Evolutionary conservation across 2,797 vertebrate species (phyloP).

Genomic region (Yasuhikotakia modesta): DNA sequence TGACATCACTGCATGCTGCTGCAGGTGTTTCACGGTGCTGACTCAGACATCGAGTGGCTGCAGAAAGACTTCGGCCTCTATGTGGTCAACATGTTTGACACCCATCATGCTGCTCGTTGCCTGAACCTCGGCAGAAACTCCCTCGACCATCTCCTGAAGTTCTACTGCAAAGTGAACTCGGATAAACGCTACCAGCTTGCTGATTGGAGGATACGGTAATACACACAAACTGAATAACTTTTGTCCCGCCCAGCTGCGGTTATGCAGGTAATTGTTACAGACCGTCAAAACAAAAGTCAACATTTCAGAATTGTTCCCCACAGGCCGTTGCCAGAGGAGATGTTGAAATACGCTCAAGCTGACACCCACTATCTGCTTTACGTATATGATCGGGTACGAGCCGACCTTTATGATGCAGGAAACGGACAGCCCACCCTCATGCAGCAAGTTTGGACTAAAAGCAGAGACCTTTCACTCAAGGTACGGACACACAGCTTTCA

Average conservation of each 20-base stretch:
- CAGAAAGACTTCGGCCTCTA: conserved; percentile 95
- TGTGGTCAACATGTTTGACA: conserved; percentile 94
- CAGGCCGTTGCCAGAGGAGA: conserved; percentile 93
- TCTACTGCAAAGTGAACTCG: conserved; percentile 84
- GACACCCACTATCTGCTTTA: conserved; percentile 97
- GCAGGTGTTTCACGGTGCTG: conserved; percentile 94
- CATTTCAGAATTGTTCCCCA: neutral
- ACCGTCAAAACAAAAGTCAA: neutral
- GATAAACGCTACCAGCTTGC: conserved; percentile 97
- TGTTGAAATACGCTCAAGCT: conserved; percentile 87
- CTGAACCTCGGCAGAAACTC: conserved; percentile 90
- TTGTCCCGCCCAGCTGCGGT: neutral
- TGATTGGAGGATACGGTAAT: conserved; percentile 95
- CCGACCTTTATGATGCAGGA: conserved; percentile 80
- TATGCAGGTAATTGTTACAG: neutral
- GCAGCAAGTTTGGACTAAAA: conserved; percentile 89
- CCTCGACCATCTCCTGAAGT: conserved; percentile 88
- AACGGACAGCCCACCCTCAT: conserved; percentile 81
- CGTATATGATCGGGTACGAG: conserved; percentile 87
- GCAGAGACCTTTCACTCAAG: conserved; percentile 90
- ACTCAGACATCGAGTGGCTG: conserved; percentile 96
- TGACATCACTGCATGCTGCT: conserved; percentile 10
- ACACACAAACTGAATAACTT: neutral
- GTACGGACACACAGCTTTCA: conserved; percentile 65
- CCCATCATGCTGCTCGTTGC: conserved; percentile 90